Base-by-base conservation (phyloP, 2,113 vertebrate genomes). In the Oncorhynchus tshawytscha region DNA sequence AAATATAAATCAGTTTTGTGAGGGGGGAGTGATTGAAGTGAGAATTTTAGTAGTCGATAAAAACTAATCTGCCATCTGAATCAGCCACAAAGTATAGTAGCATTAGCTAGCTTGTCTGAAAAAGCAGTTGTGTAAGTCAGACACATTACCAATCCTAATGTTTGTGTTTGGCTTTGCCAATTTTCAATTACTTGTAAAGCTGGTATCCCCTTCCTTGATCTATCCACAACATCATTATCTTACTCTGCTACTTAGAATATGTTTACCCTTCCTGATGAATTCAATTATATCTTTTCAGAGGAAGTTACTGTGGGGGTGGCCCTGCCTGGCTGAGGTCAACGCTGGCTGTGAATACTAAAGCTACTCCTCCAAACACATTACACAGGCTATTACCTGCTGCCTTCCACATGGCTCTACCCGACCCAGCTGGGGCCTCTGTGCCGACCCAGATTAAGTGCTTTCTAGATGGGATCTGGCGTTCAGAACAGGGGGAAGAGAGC, bases 191-290 rank as follows among this genome's bases (percentile, higher is more conserved):
- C 83, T 81, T 51, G 51, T 62, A 27, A 80, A 74, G 81, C 76
- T 65, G 73, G 80, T 85, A 90, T 91, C 86, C 86, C 29, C 86
- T 86, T 83, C 79, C 82, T 82, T 82, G 82, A 90, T 89, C 87
- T 86, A 78, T 79, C 86, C 84, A 89, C 89, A 88, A 91, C 88
- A 90, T 79, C 85, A 85, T 91, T 90, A 92, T 91, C 90, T 82
- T 85, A 80, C 81, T 80, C 82, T 78, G 68, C 84, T 90, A 86
- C 85, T 89, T 90, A 80, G 85, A 87, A 90, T 89, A 89, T 91
- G 88, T 92, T 92, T 90, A 91, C 90, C 81, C 86, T 85, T 88
- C 89, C 89, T 90, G 88, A 93, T 92, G 88, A 91, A 91, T 91
- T 91, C 88, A 90, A 92, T 92, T 91, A 91, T 85, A 88, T 88